Evolutionary conservation across 1,140 invertebrate genomes (phyloP), one percentile per base, ranked within the genome.

Genomic region (Leptinotarsa lineolata): DNA sequence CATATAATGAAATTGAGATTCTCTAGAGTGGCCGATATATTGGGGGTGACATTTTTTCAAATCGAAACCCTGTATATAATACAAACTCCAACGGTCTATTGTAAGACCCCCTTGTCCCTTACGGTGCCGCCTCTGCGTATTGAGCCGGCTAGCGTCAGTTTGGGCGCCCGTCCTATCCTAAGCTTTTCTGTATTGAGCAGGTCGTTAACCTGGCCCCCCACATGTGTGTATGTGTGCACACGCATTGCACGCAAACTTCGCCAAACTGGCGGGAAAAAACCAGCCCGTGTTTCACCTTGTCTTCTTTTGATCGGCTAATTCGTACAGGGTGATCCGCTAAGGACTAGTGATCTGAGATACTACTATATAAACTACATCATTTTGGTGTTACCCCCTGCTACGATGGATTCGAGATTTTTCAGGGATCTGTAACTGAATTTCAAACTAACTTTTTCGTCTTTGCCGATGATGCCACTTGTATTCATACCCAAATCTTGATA

Each of bases 191-290:
- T 74, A 66, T 74, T 72, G 77, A 78, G 64, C 75, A 78, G 79
- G 79, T 80, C 79, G 66, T 80, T 80, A 78, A 80, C 79, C 79
- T 77, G 75, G n/a, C 77, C 73, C 75, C 73, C 64, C 73, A 74
- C 77, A 61, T 74, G 68, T 75, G 70, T 75, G 76, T 74, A 70
- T 79, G 61, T 75, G 73, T 76, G 61, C 72, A 69, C 75, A 79
- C 78, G 78, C 78, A 79, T 61, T 76, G 74, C 79, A 80, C 79
- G 79, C 79, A 73, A 79, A 72, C 72, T 68, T 39, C 30, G 15
- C 71, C 46, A 76, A 80, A 78, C 68, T 75, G 77, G 76, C 77
- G 79, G 77, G 79, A 78, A 80, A 78, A 73, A 59, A 75, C 22
- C 11, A 68, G 68, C 54, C 54, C 76, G 66, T 73, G 58, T 76